Base-by-base conservation (phyloP, 2,113 vertebrate genomes). In the Labeo catla region DNA sequence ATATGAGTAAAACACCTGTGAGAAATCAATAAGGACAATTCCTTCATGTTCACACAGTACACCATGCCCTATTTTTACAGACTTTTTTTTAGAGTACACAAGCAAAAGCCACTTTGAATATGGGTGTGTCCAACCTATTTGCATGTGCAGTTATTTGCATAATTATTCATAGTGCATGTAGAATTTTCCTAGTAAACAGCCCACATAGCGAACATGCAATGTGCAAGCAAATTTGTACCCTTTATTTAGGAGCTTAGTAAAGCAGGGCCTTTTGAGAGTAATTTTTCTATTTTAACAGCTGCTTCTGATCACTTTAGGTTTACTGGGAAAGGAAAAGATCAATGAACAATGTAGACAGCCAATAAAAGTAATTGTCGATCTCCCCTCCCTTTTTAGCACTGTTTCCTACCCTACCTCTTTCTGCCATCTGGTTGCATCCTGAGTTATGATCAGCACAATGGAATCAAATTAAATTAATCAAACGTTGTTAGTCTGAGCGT, bases 391-490 rank as follows among this genome's bases (percentile, higher is more conserved):
- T 72, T 78, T 47, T 36, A 16, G 13, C 7, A 16, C 36, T 12
- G 65, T 43, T 77, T 65, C n/a, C 80, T 49, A 52, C 59, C 36
- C 34, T 65, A 61, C 65, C 23, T 57, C 65, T 85, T 76, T 16
- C 45, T 4, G 15, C 54, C 66, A 85, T 80, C 73, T 81, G 76
- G 81, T 86, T 87, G 47, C 85, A 76, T 87, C 79, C 72, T 52
- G 81, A 88, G 12, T 36, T 50, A 84, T 79, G 86, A 91, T 89
- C 87, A 76, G 83, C 73, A 90, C 84, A 83, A 86, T 82, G 59
- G 82, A 87, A 90, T 76, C 85, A 86, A 83, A 78, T 89, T 59
- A 87, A 91, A 86, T 88, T 91, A 91, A 87, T 90, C 88, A 89
- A 86, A 78, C 88, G 65, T 89, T 88, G 90, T 89, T 86, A 87